Base-by-base conservation (phyloP, 2,888 invertebrate species). In the Morpho helenor region DNA sequence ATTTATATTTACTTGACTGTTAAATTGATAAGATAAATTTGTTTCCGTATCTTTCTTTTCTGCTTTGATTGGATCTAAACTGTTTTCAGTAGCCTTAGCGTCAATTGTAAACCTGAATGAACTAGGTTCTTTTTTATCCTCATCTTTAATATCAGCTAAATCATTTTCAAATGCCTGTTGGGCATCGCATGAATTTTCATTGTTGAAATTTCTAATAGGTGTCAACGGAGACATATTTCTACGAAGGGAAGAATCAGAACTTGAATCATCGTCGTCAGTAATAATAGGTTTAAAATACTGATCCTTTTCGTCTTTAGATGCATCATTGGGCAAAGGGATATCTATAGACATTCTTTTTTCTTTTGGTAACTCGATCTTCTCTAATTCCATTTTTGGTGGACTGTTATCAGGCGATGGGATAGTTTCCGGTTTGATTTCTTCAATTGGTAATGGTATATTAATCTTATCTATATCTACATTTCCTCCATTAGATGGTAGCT, bases 181-280 rank as follows among this genome's bases (percentile, higher is more conserved):
- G 2, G 90, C 90, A 52, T 91, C 90, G 67, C 81, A 88, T 0
- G 90, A 91, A 58, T 91, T 89, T 66, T 90, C 90, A 65, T 88
- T 88, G 63, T 87, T 85, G 44, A 81, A 90, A 69, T 87, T 89
- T 54, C 89, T 78, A 45, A 91, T 87, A 7, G 90, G 90, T 6
- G 90, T 91, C 40, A 91, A 69, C 1, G 90, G 90, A 3, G 90
- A 91, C 87, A 91, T 87, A 54, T 91, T 90, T 64, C 89, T 78
- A 61, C 79, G 73, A 8, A 91, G 65, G 16, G 87, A 87, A 0
- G 88, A 87, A 67, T 84, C 85, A 2, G 87, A 88, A 65, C 87
- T 89, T 0, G 86, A 82, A 42, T 84, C 87, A 48, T 86, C 82
- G 46, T 82, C 84, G 40, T 87, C 87, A 66, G 82, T 88, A 53